A percentile compares a stretch with the other conserved stretches of the same genome.
phyloP scores from a whole-genome alignment of 2,797 vertebrate genomes.

The Benthosema pterotum region DNA sequence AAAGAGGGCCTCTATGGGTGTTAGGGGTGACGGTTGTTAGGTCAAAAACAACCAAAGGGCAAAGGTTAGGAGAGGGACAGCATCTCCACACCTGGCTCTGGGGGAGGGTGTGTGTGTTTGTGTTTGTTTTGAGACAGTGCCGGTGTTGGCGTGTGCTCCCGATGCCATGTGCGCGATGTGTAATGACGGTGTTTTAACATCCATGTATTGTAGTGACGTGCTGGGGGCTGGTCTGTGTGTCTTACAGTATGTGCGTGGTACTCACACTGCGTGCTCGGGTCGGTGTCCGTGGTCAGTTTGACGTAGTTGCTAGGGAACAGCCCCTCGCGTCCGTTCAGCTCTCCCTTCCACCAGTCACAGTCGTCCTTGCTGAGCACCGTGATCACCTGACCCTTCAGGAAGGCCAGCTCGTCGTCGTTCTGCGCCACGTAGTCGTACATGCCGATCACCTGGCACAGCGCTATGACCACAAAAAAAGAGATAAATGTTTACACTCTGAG shows the following conservation, averaged over 20 bases:
- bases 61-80: slow-evolving; percentile 66
- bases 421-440: slow-evolving; percentile 98
- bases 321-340: slow-evolving; percentile 92
- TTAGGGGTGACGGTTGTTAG: slow-evolving; percentile 52
- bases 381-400: slow-evolving; percentile 96
- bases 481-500: too few relatives aligned
- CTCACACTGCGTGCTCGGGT: slow-evolving; percentile 99
- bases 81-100: slow-evolving; percentile 73
- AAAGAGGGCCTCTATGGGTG: slow-evolving; percentile 73
- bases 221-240: slow-evolving; percentile 32
- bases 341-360: slow-evolving; percentile 99
- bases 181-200: slow-evolving; percentile 35
- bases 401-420: slow-evolving; percentile 97
- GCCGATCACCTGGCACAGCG: slow-evolving; percentile 97
- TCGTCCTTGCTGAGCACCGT: slow-evolving; percentile 96
- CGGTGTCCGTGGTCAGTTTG: slow-evolving; percentile 95
- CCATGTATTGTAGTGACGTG: slow-evolving; percentile 15
- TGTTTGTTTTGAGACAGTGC: slow-evolving; percentile 12
- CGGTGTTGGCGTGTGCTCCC: slow-evolving; percentile 13
- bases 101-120: slow-evolving; percentile 47
- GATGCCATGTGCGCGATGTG: slow-evolving; percentile 26
- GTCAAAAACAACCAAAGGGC: slow-evolving; percentile 55
- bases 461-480: too few relatives aligned
- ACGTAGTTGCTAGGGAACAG: slow-evolving; percentile 99
- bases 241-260: slow-evolving; percentile 65